A percentile compares a stretch with the other conserved stretches of the same genome.
Evolutionary conservation across 2,888 invertebrate genomes (phyloP).

Genomic region (Dryocosmus kuriphilus): DNA sequence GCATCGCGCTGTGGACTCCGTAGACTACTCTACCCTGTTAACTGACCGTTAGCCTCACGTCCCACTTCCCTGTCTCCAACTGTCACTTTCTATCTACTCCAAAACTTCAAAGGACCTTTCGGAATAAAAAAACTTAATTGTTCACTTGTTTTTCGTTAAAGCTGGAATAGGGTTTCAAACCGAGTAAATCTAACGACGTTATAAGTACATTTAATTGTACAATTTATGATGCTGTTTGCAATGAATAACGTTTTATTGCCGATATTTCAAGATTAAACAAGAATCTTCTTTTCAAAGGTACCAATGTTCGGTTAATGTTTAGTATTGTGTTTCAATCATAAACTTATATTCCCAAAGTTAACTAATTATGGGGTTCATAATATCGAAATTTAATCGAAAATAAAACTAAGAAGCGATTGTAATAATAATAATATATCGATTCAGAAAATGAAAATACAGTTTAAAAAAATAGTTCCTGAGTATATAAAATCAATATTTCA

Average conservation of each 20-base stretch:
- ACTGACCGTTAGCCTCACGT: no score
- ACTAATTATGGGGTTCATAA: no score
- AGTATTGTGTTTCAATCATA: neutral
- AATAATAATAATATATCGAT: neutral
- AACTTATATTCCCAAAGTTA: no score
- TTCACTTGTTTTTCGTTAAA: neutral
- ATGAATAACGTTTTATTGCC: conserved; percentile 1
- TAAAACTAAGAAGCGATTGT: no score
- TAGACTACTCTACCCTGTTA: no score
- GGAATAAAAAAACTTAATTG: neutral
- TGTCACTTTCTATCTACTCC: no score
- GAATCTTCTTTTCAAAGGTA: neutral
- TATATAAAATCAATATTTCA: neutral
- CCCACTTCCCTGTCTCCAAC: no score
- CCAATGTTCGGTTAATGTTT: neutral
- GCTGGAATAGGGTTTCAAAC: neutral
- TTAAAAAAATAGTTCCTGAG: neutral
- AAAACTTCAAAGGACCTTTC: neutral
- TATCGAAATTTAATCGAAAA: no score
- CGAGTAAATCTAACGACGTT: neutral
- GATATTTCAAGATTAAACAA: neutral
- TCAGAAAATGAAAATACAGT: neutral
- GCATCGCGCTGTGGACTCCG: no score
- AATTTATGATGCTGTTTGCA: conserved; percentile 12
- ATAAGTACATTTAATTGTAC: conserved; percentile 9